Evolutionary conservation across 2,797 vertebrate species (phyloP).

Genomic region (Pagetopsis macropterus): DNA sequence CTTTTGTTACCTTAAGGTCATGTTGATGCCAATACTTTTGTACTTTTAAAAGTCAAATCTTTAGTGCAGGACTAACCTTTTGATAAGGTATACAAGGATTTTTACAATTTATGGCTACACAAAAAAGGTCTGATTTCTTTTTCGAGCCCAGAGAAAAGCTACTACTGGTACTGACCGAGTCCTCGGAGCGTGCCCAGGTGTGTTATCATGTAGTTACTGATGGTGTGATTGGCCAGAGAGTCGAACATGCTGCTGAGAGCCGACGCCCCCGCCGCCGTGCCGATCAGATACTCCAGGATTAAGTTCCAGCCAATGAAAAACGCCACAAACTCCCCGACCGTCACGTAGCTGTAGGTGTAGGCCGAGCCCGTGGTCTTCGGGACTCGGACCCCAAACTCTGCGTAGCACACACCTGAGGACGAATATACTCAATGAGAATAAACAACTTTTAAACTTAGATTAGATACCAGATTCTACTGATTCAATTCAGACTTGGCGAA

Average conservation of each 20-base stretch:
- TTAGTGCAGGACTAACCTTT: no score
- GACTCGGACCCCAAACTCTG: slow-evolving; percentile 95
- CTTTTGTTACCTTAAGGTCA: no score
- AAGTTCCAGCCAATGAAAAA: slow-evolving; percentile 99
- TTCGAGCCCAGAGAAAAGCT: no score
- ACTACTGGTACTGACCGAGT: slow-evolving; percentile 83
- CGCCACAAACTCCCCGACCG: slow-evolving; percentile 94
- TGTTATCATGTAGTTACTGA: slow-evolving; percentile 92
- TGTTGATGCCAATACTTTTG: no score
- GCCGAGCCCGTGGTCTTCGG: slow-evolving; percentile 97
- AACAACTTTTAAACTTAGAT: no score
- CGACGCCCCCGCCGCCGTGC: slow-evolving; percentile 92
- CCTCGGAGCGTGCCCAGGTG: slow-evolving; percentile 91
- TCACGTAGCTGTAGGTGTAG: slow-evolving; percentile 98
- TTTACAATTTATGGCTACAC: no score
- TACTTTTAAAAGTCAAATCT: no score
- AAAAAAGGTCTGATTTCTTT: no score
- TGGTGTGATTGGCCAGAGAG: slow-evolving; percentile 94
- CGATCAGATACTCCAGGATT: slow-evolving; percentile 97
- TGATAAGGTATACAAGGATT: no score
- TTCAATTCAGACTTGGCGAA: no score
- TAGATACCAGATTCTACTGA: no score
- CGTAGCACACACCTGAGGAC: slow-evolving; percentile 91
- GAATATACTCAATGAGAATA: background rate
- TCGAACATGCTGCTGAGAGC: slow-evolving; percentile 98